Evolutionary conservation across 2,113 vertebrate species (phyloP).

Genomic region (Stegastes partitus): DNA sequence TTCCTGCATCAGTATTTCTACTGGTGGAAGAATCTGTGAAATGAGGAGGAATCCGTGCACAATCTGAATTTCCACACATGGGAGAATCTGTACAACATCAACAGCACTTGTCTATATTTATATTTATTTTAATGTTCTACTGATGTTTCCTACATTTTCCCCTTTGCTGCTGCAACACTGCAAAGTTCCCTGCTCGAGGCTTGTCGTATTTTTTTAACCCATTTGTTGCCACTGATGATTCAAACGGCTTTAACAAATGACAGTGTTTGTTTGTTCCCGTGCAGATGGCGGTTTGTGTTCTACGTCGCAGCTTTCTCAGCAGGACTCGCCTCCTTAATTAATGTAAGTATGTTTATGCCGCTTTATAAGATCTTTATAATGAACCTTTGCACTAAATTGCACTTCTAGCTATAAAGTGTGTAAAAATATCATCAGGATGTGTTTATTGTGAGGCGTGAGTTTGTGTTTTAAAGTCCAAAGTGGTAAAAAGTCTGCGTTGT

Average conservation of each 20-base stretch:
- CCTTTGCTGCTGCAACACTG: too few relatives aligned
- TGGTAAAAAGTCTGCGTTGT: neutral
- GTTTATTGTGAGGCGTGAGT: neutral
- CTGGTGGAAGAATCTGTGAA: too few relatives aligned
- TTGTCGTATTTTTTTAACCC: too few relatives aligned
- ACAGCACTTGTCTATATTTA: too few relatives aligned
- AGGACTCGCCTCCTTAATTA: constrained; percentile 85
- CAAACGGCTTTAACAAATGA: neutral
- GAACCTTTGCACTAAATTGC: neutral
- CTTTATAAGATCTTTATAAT: neutral
- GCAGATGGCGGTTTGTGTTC: constrained; percentile 92
- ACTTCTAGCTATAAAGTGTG: neutral
- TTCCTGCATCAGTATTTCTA: too few relatives aligned
- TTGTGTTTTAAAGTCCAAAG: neutral
- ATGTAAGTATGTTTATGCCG: constrained; percentile 86
- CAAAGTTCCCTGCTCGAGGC: too few relatives aligned
- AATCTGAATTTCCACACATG: too few relatives aligned
- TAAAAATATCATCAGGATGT: neutral
- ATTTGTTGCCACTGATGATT: too few relatives aligned
- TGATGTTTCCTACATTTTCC: too few relatives aligned
- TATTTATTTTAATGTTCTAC: too few relatives aligned
- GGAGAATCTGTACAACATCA: too few relatives aligned
- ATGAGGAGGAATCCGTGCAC: too few relatives aligned
- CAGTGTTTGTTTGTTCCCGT: constrained; percentile 34
- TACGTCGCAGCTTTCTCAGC: constrained; percentile 87